Percentiles rank a stretch among this genome's conserved stretches.
These are phyloP conservation scores for Drosophila helvetica DNA, from an alignment of 2,888 invertebrate species.

Conservation along the genomic window DNA sequence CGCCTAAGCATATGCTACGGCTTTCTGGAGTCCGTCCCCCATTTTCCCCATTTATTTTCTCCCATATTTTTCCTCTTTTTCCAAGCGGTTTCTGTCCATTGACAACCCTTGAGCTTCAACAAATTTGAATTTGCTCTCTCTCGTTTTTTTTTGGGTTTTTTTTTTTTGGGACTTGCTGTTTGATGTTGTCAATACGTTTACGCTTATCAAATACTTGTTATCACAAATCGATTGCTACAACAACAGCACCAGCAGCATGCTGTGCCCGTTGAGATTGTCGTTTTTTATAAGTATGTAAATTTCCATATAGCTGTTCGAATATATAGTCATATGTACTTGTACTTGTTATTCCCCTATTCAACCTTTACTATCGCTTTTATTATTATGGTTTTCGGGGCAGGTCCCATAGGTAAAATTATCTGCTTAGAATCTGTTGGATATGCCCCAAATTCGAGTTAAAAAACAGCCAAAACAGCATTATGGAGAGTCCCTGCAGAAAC, in stretches of 20 bases:
- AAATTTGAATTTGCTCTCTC: constrained; percentile 47
- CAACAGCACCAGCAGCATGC: constrained; percentile 37
- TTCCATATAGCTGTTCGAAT: constrained; percentile 8
- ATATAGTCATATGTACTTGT: constrained; percentile 13
- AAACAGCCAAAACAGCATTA: too few species aligned
- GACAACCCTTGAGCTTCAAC: constrained; percentile 32
- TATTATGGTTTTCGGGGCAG: constrained; percentile 22
- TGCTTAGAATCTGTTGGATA: constrained; percentile 4
- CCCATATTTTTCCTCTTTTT: background rate
- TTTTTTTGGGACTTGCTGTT: constrained; percentile 58
- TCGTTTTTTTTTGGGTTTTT: constrained; percentile 25
- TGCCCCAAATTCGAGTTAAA: constrained; percentile 1
- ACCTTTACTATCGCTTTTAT: constrained; percentile 39
- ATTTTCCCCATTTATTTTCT: constrained; percentile 6
- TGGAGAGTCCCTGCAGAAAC: background rate
- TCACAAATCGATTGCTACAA: constrained; percentile 73
- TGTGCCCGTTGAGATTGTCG: constrained; percentile 62
- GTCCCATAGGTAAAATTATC: constrained; percentile 26
- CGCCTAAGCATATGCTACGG: constrained; percentile 52
- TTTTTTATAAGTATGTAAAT: constrained; percentile 37
- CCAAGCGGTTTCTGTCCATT: constrained; percentile 10
- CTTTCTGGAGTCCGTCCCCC: background rate
- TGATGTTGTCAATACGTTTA: constrained; percentile 69
- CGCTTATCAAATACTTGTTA: constrained; percentile 79
- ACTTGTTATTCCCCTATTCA: constrained; percentile 3